Evolutionary conservation across 2,888 invertebrate genomes (phyloP).

Genomic region (Anoplius nigerrimus): DNA sequence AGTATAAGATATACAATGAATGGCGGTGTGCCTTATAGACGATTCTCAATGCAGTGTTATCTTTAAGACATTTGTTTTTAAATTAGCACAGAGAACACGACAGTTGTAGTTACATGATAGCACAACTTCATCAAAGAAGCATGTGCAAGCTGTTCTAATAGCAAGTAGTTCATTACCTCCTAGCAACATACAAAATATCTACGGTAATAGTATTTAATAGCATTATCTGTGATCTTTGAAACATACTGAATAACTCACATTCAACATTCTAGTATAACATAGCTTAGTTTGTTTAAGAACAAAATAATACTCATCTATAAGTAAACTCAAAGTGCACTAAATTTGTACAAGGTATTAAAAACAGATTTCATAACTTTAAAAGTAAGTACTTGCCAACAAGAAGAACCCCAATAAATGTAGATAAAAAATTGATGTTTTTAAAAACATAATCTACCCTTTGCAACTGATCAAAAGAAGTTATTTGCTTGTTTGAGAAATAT

Average conservation of each 20-base stretch:
- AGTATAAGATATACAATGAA: too few species aligned
- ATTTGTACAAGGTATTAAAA: too few species aligned
- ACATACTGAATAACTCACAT: slow-evolving; percentile 19
- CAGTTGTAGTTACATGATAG: not conserved
- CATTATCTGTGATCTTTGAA: slow-evolving; percentile 24
- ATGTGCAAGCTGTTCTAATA: slow-evolving; percentile 14
- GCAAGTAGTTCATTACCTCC: slow-evolving; percentile 22
- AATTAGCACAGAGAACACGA: slow-evolving; percentile 28
- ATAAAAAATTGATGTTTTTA: too few species aligned
- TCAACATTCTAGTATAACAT: not conserved
- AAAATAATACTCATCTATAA: slow-evolving; percentile 17
- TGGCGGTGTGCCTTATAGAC: too few species aligned
- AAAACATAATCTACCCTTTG: too few species aligned
- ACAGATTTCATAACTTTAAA: too few species aligned
- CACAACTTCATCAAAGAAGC: slow-evolving; percentile 24
- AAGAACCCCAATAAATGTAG: too few species aligned
- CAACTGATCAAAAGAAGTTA: too few species aligned
- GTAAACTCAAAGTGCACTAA: slow-evolving; percentile 24
- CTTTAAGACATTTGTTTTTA: too few species aligned
- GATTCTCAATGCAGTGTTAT: too few species aligned
- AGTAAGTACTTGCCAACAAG: too few species aligned
- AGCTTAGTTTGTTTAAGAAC: not conserved
- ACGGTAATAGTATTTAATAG: slow-evolving; percentile 21
- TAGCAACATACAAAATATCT: slow-evolving; percentile 40
- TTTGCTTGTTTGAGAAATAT: too few species aligned